phyloP scores from a whole-genome alignment of 2,113 vertebrate genomes.

The Amphiprion percula region DNA sequence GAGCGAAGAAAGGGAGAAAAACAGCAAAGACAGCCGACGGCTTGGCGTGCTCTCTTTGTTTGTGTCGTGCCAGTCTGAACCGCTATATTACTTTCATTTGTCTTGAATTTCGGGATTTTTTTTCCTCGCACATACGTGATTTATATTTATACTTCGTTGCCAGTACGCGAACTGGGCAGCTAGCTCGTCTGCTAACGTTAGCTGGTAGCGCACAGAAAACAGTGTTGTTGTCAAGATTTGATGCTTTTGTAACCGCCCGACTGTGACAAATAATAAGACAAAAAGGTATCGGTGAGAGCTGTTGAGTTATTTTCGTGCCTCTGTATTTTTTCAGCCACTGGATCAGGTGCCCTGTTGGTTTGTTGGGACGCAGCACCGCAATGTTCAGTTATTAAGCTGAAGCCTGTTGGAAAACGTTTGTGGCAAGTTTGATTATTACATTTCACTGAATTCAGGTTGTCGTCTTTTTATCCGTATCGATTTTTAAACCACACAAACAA shows the following conservation, averaged over 20 bases:
- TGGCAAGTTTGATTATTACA: background rate
- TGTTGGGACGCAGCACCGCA: conserved; percentile 1
- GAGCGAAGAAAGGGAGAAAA: conserved; percentile 41
- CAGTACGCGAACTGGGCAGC: conserved; percentile 7
- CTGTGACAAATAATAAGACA: conserved; percentile 22
- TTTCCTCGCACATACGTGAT: conserved; percentile 8
- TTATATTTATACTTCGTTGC: conserved; percentile 42
- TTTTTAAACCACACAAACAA: conserved; percentile 35
- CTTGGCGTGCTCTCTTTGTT: conserved; percentile 50
- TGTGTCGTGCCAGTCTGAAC: conserved; percentile 44
- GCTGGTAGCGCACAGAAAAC: conserved; percentile 44
- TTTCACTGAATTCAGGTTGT: background rate
- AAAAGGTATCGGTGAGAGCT: background rate
- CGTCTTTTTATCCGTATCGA: conserved; percentile 9
- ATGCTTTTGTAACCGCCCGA: conserved; percentile 64
- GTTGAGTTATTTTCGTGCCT: conserved; percentile 6
- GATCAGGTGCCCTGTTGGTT: background rate
- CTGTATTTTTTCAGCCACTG: conserved; percentile 12
- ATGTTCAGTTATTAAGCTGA: background rate
- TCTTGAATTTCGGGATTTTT: conserved; percentile 4
- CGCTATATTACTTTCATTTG: conserved; percentile 13
- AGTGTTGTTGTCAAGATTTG: conserved; percentile 54
- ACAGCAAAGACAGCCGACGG: conserved; percentile 36
- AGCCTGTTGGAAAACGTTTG: conserved; percentile 1
- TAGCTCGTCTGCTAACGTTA: conserved; percentile 67